Percentiles rank a stretch among this genome's conserved stretches.
Evolutionary conservation across 92 coral and sea anemone species (phyloP).

Genomic region (Porites divaricata): DNA sequence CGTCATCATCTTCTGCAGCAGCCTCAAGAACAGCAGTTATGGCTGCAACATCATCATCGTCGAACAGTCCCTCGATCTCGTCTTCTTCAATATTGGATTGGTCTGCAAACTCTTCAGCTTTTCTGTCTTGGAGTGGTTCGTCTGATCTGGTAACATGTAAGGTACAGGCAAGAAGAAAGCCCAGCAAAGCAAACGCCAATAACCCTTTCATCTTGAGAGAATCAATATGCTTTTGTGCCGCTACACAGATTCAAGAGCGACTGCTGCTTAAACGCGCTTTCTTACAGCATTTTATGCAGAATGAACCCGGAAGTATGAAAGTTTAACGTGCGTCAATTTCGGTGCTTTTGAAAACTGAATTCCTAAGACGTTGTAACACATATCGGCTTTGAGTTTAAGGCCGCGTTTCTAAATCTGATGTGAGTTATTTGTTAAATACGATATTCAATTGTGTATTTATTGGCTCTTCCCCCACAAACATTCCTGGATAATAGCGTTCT

Average conservation of each 20-base stretch:
- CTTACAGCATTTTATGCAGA: not conserved
- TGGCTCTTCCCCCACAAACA: no score
- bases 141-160: not conserved
- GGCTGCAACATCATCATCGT: not conserved
- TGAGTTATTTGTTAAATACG: no score
- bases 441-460: no score
- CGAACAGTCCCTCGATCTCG: not conserved
- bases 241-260: not conserved
- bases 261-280: not conserved
- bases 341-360: no score
- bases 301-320: not conserved
- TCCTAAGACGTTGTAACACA: no score
- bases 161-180: not conserved
- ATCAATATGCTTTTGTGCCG: not conserved
- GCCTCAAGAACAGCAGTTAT: not conserved
- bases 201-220: not conserved
- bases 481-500: no score
- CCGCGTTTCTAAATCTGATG: no score
- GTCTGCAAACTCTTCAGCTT: not conserved
- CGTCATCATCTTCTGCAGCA: not conserved
- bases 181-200: not conserved
- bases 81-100: not conserved
- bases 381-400: no score
- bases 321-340: no score
- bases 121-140: not conserved